A percentile compares a stretch with the other conserved stretches of the same genome.
These are phyloP conservation scores for Metalampra italica DNA, from an alignment of 2,888 invertebrate species.

Conservation along the genomic window DNA sequence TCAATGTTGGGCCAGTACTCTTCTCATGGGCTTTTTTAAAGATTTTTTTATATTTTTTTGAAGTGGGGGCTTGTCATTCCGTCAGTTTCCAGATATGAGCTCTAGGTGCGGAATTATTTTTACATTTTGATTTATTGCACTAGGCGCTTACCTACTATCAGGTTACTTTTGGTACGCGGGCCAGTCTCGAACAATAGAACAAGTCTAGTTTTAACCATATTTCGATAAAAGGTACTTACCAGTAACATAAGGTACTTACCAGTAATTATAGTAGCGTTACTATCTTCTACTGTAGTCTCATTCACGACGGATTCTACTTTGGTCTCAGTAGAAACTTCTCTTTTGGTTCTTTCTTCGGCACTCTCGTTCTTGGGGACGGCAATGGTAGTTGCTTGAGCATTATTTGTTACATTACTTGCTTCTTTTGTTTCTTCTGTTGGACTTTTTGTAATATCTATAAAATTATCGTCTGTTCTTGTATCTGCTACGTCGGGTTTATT, in stretches of 20 bases:
- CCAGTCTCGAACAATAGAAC: background rate
- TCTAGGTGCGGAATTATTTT: no score
- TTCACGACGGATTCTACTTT: conserved; percentile 3
- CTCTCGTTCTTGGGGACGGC: conserved; percentile 18
- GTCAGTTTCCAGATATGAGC: no score
- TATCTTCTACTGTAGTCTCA: conserved; percentile 19
- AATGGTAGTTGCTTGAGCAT: conserved; percentile 26
- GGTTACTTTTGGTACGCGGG: no score
- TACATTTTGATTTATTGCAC: no score
- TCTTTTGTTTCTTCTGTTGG: background rate
- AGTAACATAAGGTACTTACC: conserved; percentile 33
- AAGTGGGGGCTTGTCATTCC: no score
- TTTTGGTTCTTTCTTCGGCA: conserved; percentile 20
- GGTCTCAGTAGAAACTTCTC: conserved; percentile 23
- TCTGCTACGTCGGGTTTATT: conserved; percentile 24
- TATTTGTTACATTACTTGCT: conserved; percentile 8
- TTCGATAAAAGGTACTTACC: conserved; percentile 26
- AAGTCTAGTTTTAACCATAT: background rate
- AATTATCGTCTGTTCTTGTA: background rate
- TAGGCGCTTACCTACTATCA: no score
- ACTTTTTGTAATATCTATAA: no score
- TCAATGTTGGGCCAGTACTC: no score
- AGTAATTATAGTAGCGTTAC: conserved; percentile 28
- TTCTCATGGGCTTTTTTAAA: no score
- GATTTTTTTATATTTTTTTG: no score